Conservation (phyloP, 2,797 vertebrate species). For the Anniella stebbinsi region DNA sequence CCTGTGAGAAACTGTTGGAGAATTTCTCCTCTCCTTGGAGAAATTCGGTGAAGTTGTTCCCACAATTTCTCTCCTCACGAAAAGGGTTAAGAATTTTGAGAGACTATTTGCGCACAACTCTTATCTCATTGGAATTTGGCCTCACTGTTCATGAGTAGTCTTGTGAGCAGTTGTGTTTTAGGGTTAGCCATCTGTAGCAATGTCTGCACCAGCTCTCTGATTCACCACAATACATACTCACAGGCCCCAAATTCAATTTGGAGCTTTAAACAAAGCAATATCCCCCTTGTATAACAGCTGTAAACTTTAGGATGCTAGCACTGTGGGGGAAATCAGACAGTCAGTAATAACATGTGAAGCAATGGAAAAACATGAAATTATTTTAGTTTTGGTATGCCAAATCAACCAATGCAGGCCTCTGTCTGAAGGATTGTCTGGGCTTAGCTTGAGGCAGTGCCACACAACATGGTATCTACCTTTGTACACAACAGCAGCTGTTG, state of each 20-base stretch:
- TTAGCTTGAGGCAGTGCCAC: not conserved
- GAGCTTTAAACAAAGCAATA: slow-evolving; percentile 4
- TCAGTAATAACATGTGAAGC: not conserved
- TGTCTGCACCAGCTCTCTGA: not conserved
- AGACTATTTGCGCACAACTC: too few species aligned
- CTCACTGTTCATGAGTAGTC: not conserved
- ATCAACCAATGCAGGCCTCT: not conserved
- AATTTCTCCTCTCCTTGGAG: too few species aligned
- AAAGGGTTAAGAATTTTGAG: too few species aligned
- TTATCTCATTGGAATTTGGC: not conserved
- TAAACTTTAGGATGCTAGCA: not conserved
- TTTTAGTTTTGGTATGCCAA: not conserved
- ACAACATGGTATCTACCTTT: not conserved
- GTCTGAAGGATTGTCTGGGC: not conserved
- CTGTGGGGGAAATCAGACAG: slow-evolving; percentile 4
- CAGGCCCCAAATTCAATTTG: slow-evolving; percentile 1
- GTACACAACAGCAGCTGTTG: not conserved
- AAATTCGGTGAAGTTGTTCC: too few species aligned
- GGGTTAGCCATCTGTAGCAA: not conserved
- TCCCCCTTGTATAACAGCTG: slow-evolving; percentile 9
- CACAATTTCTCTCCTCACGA: too few species aligned
- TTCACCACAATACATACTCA: not conserved
- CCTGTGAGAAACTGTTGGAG: too few species aligned
- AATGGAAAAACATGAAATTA: not conserved
- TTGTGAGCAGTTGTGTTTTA: not conserved